A percentile compares a stretch with the other conserved stretches of the same genome.
These are phyloP conservation scores for Microcebus murinus DNA, from an alignment of 2,113 vertebrate species.

Conservation along the genomic window DNA sequence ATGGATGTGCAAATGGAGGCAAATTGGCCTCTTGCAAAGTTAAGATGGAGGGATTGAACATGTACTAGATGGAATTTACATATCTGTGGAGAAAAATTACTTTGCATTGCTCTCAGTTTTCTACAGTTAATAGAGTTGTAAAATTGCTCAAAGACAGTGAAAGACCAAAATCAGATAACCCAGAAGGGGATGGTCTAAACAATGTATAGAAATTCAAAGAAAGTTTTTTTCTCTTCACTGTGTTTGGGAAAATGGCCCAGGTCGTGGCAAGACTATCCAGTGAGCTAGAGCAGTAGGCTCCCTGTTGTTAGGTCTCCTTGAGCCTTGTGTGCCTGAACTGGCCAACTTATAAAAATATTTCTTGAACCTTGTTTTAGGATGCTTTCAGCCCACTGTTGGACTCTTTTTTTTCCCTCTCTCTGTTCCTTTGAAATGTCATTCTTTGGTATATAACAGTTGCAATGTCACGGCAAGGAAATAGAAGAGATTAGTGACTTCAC, in stretches of 20 bases:
- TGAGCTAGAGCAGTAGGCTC: neutral
- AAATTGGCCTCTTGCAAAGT: neutral
- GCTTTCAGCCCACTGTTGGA: conserved; percentile 34
- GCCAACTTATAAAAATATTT: conserved; percentile 74
- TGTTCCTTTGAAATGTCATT: conserved; percentile 69
- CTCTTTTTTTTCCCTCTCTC: conserved; percentile 60
- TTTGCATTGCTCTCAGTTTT: conserved; percentile 9
- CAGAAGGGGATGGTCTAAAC: neutral
- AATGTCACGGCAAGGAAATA: conserved; percentile 63
- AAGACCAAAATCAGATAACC: conserved; percentile 3
- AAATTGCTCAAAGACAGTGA: neutral
- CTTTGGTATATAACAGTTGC: conserved; percentile 72
- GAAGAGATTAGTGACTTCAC: conserved; percentile 26
- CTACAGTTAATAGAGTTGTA: neutral
- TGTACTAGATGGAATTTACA: neutral
- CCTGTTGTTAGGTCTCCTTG: conserved; percentile 69
- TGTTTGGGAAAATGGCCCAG: conserved; percentile 53
- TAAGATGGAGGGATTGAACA: neutral
- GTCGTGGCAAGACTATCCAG: conserved; percentile 51
- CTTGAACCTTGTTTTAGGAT: conserved; percentile 67
- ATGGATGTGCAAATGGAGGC: neutral
- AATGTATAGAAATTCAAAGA: neutral
- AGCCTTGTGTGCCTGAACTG: conserved; percentile 62
- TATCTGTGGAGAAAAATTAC: conserved; percentile 2
- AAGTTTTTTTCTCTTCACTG: neutral